Evolutionary conservation across 2,888 invertebrate species (phyloP).

Genomic region (Rotaria socialis): DNA sequence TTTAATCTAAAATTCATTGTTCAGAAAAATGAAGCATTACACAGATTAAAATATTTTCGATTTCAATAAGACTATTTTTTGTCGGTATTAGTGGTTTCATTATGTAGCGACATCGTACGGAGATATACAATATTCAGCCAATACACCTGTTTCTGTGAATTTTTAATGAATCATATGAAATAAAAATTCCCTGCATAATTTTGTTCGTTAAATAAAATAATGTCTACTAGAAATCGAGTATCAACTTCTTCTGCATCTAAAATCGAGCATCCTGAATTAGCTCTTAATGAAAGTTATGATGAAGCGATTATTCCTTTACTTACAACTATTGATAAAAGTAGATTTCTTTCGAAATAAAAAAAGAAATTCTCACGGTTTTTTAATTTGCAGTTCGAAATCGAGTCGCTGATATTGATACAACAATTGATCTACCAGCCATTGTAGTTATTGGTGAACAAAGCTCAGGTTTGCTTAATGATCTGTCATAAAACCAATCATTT

Average conservation of each 20-base stretch:
- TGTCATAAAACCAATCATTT: too few relatives aligned
- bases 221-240: not conserved
- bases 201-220: not conserved
- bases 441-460: slow-evolving; percentile 36
- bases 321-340: slow-evolving; percentile 21
- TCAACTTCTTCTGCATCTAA: not conserved
- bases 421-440: slow-evolving; percentile 9
- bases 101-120: not conserved
- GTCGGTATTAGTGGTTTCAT: too few relatives aligned
- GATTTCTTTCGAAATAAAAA: too few relatives aligned
- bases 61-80: too few relatives aligned
- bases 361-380: not conserved
- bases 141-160: not conserved
- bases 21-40: too few relatives aligned
- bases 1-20: too few relatives aligned
- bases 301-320: slow-evolving; percentile 5
- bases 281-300: slow-evolving; percentile 16
- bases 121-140: not conserved
- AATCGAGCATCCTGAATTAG: not conserved
- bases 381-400: not conserved
- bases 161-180: not conserved
- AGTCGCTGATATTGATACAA: not conserved
- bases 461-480: not conserved
- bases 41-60: too few relatives aligned
- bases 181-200: not conserved